Evolutionary conservation across 2,113 vertebrate species (phyloP).

Genomic region (Phoxinus phoxinus): DNA sequence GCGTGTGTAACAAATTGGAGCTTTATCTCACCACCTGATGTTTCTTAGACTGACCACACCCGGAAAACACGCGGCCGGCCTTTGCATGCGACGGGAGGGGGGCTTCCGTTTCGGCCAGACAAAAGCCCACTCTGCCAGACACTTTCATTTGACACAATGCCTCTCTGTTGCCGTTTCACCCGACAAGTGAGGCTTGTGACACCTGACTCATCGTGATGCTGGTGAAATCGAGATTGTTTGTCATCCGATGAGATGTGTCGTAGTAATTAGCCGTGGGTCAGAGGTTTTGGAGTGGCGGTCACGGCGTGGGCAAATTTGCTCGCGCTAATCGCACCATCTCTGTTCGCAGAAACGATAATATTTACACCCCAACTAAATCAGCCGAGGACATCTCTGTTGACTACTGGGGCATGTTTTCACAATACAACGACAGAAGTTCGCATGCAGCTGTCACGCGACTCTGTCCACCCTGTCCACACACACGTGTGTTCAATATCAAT

Average conservation of each 20-base stretch:
- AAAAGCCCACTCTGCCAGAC: slow-evolving; percentile 4
- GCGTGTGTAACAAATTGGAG: slow-evolving; percentile 76
- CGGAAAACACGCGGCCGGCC: slow-evolving; percentile 72
- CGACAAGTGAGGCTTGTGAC: not conserved
- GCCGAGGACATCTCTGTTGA: slow-evolving; percentile 70
- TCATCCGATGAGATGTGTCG: slow-evolving; percentile 56
- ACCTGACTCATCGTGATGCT: slow-evolving; percentile 45
- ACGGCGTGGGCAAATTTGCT: not conserved
- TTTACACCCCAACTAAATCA: slow-evolving; percentile 70
- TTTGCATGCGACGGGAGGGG: slow-evolving; percentile 72
- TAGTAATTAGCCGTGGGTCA: slow-evolving; percentile 39
- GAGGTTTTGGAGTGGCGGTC: slow-evolving; percentile 13
- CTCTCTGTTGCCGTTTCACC: slow-evolving; percentile 27
- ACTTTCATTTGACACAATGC: slow-evolving; percentile 12
- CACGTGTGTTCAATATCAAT: slow-evolving; percentile 69
- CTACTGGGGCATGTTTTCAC: slow-evolving; percentile 73
- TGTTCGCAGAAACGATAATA: slow-evolving; percentile 64
- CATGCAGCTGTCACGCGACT: slow-evolving; percentile 65
- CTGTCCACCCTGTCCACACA: slow-evolving; percentile 67
- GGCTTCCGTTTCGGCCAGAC: slow-evolving; percentile 68
- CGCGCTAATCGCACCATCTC: slow-evolving; percentile 57
- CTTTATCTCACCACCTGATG: slow-evolving; percentile 72
- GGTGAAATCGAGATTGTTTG: slow-evolving; percentile 38
- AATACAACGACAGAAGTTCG: slow-evolving; percentile 70
- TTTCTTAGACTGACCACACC: slow-evolving; percentile 74